These are phyloP conservation scores for Acanthoscelides obtectus DNA, from an alignment of 2,888 invertebrate species.

Conservation along the genomic window DNA sequence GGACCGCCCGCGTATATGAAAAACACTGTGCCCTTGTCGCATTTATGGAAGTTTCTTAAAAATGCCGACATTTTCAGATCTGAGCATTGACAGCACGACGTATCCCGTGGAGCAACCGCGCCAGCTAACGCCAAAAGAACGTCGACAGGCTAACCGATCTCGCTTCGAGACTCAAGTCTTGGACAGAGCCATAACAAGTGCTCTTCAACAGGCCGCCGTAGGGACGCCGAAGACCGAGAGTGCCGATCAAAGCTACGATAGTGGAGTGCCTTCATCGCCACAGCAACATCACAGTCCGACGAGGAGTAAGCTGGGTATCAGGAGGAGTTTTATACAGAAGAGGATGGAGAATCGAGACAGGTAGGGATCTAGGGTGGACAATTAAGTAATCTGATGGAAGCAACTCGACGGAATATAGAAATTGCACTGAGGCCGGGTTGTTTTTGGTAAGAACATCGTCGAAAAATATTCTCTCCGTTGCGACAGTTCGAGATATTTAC, in stretches of 20 bases:
- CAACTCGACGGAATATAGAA: too few species aligned
- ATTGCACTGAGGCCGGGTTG: too few species aligned
- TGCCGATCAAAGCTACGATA: neutral
- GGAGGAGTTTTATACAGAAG: slow-evolving; percentile 50
- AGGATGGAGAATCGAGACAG: slow-evolving; percentile 61
- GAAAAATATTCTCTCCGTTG: too few species aligned
- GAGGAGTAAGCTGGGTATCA: slow-evolving; percentile 35
- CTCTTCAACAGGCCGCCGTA: slow-evolving; percentile 33
- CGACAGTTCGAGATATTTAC: too few species aligned
- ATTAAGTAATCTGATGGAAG: too few species aligned
- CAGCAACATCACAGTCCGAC: slow-evolving; percentile 28
- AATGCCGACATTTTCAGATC: neutral
- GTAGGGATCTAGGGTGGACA: neutral
- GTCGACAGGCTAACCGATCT: slow-evolving; percentile 48
- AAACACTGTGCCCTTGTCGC: too few species aligned
- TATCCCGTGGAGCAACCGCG: neutral
- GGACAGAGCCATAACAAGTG: slow-evolving; percentile 34
- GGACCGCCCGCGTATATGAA: too few species aligned
- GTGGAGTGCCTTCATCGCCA: slow-evolving; percentile 10
- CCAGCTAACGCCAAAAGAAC: slow-evolving; percentile 58
- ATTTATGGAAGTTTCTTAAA: too few species aligned
- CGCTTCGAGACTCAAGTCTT: slow-evolving; percentile 66
- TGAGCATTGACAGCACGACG: neutral
- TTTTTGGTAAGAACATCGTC: too few species aligned
- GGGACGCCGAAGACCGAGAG: slow-evolving; percentile 8